Conservation (phyloP, 2,888 invertebrate genomes). For the Aradus depressus region DNA sequence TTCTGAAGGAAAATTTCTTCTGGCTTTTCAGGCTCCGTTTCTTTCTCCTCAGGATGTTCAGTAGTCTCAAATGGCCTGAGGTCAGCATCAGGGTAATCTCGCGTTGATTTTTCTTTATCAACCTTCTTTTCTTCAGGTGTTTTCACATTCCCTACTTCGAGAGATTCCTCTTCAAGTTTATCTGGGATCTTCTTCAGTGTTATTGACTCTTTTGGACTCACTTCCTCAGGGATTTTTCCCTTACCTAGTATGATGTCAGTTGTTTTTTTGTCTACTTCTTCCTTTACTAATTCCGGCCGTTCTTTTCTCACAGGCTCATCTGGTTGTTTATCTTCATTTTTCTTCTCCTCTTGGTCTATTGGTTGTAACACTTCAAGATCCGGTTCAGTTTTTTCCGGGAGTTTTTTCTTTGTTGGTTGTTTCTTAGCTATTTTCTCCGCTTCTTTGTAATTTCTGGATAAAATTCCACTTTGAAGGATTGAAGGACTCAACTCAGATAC, state of each 20-base stretch:
- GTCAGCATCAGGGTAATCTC: conserved; percentile 22
- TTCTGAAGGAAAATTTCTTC: no score
- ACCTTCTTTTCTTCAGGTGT: conserved; percentile 15
- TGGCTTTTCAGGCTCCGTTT: conserved; percentile 5
- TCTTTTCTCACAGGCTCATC: conserved; percentile 10
- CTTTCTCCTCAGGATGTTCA: conserved; percentile 12
- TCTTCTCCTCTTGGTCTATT: conserved; percentile 15
- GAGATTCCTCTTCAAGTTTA: conserved; percentile 31
- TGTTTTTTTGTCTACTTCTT: conserved; percentile 31
- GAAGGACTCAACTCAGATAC: conserved; percentile 28
- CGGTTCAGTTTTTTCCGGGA: conserved; percentile 36
- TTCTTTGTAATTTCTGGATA: conserved; percentile 43
- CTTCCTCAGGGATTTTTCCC: conserved; percentile 33
- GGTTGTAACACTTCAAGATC: conserved; percentile 38
- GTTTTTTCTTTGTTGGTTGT: conserved; percentile 38
- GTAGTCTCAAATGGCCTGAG: conserved; percentile 25
- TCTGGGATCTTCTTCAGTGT: conserved; percentile 42
- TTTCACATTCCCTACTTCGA: conserved; percentile 30
- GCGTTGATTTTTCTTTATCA: conserved; percentile 24
- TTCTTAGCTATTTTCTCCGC: conserved; percentile 39
- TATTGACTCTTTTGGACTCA: conserved; percentile 37
- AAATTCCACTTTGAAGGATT: conserved; percentile 37
- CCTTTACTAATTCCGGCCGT: conserved; percentile 19
- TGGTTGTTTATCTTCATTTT: conserved; percentile 18
- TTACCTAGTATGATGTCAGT: conserved; percentile 26